A percentile compares a stretch with the other conserved stretches of the same genome.
These are phyloP conservation scores for Troilus luridus DNA, from an alignment of 2,888 invertebrate species.

Conservation along the genomic window DNA sequence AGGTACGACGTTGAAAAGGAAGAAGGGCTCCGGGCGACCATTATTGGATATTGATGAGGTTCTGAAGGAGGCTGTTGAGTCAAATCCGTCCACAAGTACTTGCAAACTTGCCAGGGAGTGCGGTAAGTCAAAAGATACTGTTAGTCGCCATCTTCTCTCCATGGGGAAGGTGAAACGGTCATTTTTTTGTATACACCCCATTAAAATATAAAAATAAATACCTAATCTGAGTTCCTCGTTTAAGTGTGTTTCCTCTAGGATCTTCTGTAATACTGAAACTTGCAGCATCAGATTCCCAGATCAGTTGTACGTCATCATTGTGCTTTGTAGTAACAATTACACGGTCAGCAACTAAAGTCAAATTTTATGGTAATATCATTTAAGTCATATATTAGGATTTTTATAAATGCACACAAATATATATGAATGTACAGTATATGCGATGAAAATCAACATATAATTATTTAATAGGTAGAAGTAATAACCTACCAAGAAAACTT, in stretches of 20 bases:
- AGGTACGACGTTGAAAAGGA: too few relatives aligned
- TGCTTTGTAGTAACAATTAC: constrained; percentile 97
- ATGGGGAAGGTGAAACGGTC: too few relatives aligned
- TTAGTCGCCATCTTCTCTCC: too few relatives aligned
- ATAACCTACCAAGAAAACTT: constrained; percentile 79
- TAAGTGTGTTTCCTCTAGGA: constrained; percentile 92
- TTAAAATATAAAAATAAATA: constrained; percentile 68
- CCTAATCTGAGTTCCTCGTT: constrained; percentile 91
- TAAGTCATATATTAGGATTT: background rate
- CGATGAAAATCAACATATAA: background rate
- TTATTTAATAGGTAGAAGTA: background rate
- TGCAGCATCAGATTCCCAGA: constrained; percentile 97
- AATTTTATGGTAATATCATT: background rate
- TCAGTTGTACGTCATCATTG: constrained; percentile 93
- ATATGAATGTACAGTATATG: background rate
- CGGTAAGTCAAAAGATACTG: too few relatives aligned
- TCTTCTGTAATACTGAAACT: constrained; percentile 92
- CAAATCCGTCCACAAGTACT: too few relatives aligned
- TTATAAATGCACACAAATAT: background rate
- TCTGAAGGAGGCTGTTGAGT: too few relatives aligned
- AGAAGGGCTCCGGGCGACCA: too few relatives aligned
- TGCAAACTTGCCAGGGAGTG: too few relatives aligned
- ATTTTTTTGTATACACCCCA: too few relatives aligned
- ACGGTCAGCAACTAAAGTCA: constrained; percentile 84
- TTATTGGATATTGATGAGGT: too few relatives aligned